Evolutionary conservation across 2,113 vertebrate species (phyloP), one percentile per base, ranked within the genome.

Genomic region (Dromas ardeola): DNA sequence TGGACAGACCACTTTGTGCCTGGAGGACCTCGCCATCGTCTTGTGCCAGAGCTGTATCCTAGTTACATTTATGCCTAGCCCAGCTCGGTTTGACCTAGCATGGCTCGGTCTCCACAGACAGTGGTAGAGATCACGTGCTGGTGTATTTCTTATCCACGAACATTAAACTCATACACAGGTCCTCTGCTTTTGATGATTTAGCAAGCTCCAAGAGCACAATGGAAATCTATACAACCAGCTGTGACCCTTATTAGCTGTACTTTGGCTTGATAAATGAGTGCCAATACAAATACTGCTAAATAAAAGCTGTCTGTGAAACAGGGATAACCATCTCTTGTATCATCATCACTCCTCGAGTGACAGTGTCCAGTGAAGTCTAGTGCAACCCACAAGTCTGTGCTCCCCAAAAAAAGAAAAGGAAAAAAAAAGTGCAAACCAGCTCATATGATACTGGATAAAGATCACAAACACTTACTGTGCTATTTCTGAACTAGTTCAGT

Each of bases 121-220:
- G n/a, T 4, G 9, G 15, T 5, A 47, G 42, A 62, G 13, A 27
- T 62, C 34, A 12, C 1, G 5, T 1, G 0, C 19, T 66, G 52
- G 49, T 61, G 5, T 34, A 17, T 42, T 65, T 58, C n/a, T 67
- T 81, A 47, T 25, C 20, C 50, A 30, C 0, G 2, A 50, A 6
- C 83, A 65, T 40, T 29, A 32, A 67, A 78, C 43, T 83, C 72
- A 58, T 29, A 45, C 1, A 4, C 12, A 71, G 13, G 47, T 21
- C n/a, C 18, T 62, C 55, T 43, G 23, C 20, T 81, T 93, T 30
- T 59, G 50, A 59, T 86, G 65, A 55, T 59, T 87, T 70, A 59
- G 55, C 20, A 74, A 52, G 21, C 56, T 74, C 43, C 69, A 55
- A 49, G 63, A 36, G 10, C 29, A 59, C 34, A 26, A 50, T 27